These are phyloP conservation scores for Hymenopus coronatus DNA, from an alignment of 2,888 invertebrate species.

Conservation along the genomic window DNA sequence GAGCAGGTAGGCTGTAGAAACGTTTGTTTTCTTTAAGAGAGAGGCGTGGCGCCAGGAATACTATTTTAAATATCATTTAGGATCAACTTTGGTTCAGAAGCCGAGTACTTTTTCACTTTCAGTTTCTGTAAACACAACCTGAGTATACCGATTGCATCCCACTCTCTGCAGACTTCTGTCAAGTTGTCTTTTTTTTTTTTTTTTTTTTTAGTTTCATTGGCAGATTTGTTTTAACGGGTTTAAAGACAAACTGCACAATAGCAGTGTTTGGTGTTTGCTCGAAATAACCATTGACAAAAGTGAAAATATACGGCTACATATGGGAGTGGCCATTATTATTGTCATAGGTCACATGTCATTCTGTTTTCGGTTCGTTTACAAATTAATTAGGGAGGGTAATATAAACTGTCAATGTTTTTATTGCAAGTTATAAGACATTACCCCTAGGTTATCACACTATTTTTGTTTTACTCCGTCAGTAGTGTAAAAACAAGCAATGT, in stretches of 20 bases:
- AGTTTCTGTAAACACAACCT: not conserved
- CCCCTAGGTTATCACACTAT: not conserved
- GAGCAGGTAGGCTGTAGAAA: slow-evolving; percentile 30
- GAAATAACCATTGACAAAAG: not conserved
- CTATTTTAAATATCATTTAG: not conserved
- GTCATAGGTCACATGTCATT: not conserved
- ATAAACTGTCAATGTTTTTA: not conserved
- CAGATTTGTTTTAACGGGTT: not conserved
- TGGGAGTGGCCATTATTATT: not conserved
- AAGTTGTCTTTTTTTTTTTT: not conserved
- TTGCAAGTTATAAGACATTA: not conserved
- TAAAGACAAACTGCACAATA: not conserved
- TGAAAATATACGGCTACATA: not conserved
- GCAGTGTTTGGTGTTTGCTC: not conserved
- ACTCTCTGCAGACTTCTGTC: not conserved
- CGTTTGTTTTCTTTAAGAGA: slow-evolving; percentile 17
- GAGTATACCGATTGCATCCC: not conserved
- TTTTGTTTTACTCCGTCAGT: not conserved
- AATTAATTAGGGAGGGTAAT: not conserved
- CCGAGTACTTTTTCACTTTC: not conserved
- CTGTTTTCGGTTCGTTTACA: not conserved
- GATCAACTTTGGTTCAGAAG: not conserved
- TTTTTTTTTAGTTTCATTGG: not conserved
- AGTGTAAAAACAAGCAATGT: not conserved
- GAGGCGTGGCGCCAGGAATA: slow-evolving; percentile 25